Base-by-base conservation (phyloP, 2,113 vertebrate genomes). In the Odobenus rosmarus region DNA sequence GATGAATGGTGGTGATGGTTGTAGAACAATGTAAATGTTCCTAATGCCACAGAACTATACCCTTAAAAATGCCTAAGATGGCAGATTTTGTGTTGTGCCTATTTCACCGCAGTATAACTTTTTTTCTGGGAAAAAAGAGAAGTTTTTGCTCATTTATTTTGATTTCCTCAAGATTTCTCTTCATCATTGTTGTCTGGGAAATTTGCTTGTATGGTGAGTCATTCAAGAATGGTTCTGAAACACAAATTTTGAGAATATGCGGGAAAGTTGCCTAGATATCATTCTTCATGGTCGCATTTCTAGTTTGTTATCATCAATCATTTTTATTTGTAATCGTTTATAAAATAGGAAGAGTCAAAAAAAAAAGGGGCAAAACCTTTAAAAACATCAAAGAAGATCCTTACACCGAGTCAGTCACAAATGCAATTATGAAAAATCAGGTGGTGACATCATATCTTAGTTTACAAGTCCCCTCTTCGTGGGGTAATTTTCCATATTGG, bases 401-500 rank as follows among this genome's bases (percentile, higher is more conserved):
- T 83, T n/a, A 53, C 1, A 64, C 2, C n/a, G 19, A 3, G 59
- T 88, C 81, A 80, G 57, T 83, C 19, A 51, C 26, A 88, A 88
- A 81, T 10, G 19, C 31, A 76, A 59, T 69, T 51, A 61, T 18
- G 91, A 36, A 51, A 79, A 92, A 76, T 61, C 69, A 72, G 55
- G 26, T 42, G 11, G 21, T 89, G 62, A 91, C 72, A 57, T 88
- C 92, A 83, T 33, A 39, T 83, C 81, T 87, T 92, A 82, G 88
- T n/a, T 87, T 49, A 76, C 49, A 90, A 92, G 77, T 57, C 61
- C 21, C 42, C 85, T 80, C 92, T 97, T 89, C 59, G 80, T 86
- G 69, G 42, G 42, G 31, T 81, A 90, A 96, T 90, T 96, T 97
- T 98, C 90, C 79, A 76, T 39, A 19, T 24, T 95, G 64, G 61